Evolutionary conservation across 2,797 vertebrate species (phyloP).

Genomic region (Sylvilagus floridanus): DNA sequence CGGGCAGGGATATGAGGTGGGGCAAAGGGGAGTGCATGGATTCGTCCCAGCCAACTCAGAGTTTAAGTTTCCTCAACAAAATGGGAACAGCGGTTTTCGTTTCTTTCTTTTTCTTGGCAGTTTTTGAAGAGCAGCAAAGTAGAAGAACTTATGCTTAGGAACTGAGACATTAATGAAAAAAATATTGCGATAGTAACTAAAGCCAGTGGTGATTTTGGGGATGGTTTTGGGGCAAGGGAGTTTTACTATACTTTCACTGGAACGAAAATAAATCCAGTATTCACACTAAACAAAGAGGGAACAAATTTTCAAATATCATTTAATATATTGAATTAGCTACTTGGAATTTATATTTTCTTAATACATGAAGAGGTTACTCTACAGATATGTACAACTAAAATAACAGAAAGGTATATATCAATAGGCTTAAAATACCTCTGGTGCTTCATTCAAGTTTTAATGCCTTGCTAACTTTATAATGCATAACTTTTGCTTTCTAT

Average conservation of each 20-base stretch:
- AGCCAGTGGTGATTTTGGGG: neutral
- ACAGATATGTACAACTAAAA: no score
- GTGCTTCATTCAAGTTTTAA: neutral
- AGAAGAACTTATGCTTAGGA: conserved; percentile 18
- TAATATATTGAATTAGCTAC: neutral
- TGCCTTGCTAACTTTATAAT: neutral
- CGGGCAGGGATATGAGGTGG: neutral
- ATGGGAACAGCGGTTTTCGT: neutral
- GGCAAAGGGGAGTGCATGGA: neutral
- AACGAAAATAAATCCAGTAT: neutral
- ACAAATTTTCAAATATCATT: neutral
- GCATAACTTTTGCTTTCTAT: neutral
- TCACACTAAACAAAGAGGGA: neutral
- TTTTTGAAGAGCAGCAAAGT: neutral
- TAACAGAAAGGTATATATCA: neutral
- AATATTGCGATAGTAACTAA: neutral
- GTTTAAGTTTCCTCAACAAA: neutral
- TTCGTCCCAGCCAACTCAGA: neutral
- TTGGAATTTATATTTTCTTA: neutral
- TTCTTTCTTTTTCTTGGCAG: neutral
- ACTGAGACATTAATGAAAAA: neutral
- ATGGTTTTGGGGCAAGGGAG: no score
- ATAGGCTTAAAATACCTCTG: neutral
- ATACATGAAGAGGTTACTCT: no score
- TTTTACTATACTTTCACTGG: neutral